Base-by-base conservation (phyloP, 2,888 invertebrate species). In the Ditula angustiorana region DNA sequence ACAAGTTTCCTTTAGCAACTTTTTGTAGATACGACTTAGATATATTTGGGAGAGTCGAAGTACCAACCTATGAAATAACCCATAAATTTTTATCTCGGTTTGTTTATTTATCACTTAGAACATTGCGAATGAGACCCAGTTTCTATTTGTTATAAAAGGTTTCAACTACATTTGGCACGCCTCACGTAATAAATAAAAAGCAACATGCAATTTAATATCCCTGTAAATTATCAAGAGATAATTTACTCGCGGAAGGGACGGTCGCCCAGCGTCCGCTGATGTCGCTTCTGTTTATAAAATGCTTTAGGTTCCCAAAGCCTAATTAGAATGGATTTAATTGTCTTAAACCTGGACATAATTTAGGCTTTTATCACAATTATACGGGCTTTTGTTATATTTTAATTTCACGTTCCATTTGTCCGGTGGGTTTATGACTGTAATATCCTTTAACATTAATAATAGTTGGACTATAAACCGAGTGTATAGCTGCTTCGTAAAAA, bases 221-320 rank as follows among this genome's bases (percentile, higher is more conserved):
- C 28, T 28, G 63, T 53, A 58, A 59, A 53, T 59, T 64, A 59
- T 47, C 35, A 53, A 11, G 35, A 59, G 3, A 53, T 53, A 59
- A 59, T 59, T 64, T 53, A 64, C 33, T 16, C 44, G 47, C 28
- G 35, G 37, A 64, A 64, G 53, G 59, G 58, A 58, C 58, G 44
- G 26, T 41, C 37, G 13, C 35, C 46, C 35, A 44, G 28, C 52
- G 57, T 57, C 41, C 50, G 50, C 50, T 58, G 65, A 69, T 72
- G 72, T 71, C 76, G 68, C 71, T 74, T 74, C 73, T 78, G 72
- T 79, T 77, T 71, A 70, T 69, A 70, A 76, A 79, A 74, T 72
- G 76, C 78, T 81, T 78, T 71, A 69, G 69, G 69, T 70, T 63
- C 71, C 65, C 70, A 74, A 71, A 74, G 74, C 70, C 74, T 76